Evolutionary conservation across 30 jellyfish, hydroid and myxozoan species (phyloP), one percentile per base, ranked within the genome.

Genomic region (Catostylus mosaicus): DNA sequence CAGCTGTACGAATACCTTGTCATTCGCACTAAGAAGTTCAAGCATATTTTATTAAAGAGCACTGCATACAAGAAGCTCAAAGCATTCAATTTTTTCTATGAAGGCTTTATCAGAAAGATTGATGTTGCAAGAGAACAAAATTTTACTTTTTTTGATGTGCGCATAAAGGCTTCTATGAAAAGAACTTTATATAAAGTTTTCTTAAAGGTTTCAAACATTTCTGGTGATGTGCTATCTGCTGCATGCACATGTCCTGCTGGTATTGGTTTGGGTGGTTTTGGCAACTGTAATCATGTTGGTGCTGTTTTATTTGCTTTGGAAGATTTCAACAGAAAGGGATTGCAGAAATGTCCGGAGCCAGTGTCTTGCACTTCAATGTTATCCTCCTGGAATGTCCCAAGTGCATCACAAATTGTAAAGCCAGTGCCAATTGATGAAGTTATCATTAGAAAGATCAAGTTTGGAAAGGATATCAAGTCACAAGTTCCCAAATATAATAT

Each of bases 181-280:
- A 75, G 64, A 51, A 31, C 77, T 38, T 73, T 54, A 19, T 51
- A 50, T 32, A 33, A 52, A 59, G 30, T 12, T 59, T 27, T 32
- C 18, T 37, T 75, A 30, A 75, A 23, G 31, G 43, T 47, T 31
- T 48, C 87, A 54, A 75, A 75, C 81, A 68, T 65, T 61, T 37
- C 88, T 46, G 69, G 88, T 36, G 88, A 62, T 77, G 67, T 77
- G 22, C 50, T 29, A 34, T 12, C 70, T 77, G 88, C 68, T 32
- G 88, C 73, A 37, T 77, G 88, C 57, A 60, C 79, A 43, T 77
- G 67, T 62, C 80, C 88, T 14, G 88, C 88, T 77, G 80, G 88
- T 36, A n/a, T 43, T 24, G 88, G 88, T 62, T 16, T 60, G 57
- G 79, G 68, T 8, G 78, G 80, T 30, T 77, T 77, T 59, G 88